Evolutionary conservation across 2,888 invertebrate species (phyloP), one percentile per base, ranked within the genome.

Genomic region (Xestia sexstrigata): DNA sequence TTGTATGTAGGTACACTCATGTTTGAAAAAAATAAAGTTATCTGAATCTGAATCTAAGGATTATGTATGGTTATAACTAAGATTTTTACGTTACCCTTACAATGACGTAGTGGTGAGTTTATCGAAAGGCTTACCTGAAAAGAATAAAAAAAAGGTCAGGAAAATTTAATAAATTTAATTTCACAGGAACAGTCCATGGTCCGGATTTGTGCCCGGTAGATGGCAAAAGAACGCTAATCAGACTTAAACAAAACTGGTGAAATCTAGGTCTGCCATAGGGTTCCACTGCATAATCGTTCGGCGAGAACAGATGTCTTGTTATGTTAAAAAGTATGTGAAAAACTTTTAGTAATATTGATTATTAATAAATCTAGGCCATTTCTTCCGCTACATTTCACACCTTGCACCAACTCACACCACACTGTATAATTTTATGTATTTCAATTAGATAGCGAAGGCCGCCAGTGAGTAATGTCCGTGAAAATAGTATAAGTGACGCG

Each of bases 361-460:
- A 67, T 0, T 65, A 26, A 63, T 8, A 26, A 68, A 79, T 45
- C 17, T 60, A 30, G 55, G 69, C 39, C 52, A 82, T 45, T 30
- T 63, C 15, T 26, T 20, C 15, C 80, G 70, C 82, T 71, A 26
- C 47, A 66, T 75, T 75, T 62, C n/a, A 71, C 26, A 23, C 0
- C 35, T 74, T 85, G 65, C 39, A 70, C 70, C 81, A 42, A 52
- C 26, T 42, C 42, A 58, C 20, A 49, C 68, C 62, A 60, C 39
- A 67, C 75, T 76, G 76, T 83, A 86, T 83, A 78, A 78, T 84
- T 87, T 86, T 84, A 84, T 86, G 80, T 88, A 83, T 90, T 89
- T 88, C 88, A 89, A 90, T 90, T 88, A 87, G 60, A 78, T 79
- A 73, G n/a, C 81, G 87, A 91, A 91, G 91, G 91, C 76, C 87